Evolutionary conservation across 2,113 vertebrate species (phyloP), one percentile per base, ranked within the genome.

Genomic region (Caretta caretta): DNA sequence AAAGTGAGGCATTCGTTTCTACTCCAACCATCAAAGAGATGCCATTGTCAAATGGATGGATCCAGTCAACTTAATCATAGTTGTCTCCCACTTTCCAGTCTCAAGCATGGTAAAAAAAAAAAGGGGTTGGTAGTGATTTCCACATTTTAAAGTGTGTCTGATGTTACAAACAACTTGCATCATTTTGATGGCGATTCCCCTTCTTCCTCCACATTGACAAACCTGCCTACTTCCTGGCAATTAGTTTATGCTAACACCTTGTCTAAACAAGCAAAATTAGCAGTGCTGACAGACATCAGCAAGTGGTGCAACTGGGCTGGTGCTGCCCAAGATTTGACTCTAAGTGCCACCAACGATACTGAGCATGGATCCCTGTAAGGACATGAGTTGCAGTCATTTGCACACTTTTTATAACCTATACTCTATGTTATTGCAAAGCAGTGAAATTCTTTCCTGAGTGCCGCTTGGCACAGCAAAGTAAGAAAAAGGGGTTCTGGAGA

Each of bases 11-110:
- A 3, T 79, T 76, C 42, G 9, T 16, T 20, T 86, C 42, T 46
- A 29, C 8, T 38, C 19, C 17, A 38, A 38, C 65, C n/a, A 72
- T 72, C 65, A n/a, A 69, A 69, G 8, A 69, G 35, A 42, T 2
- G 3, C 1, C 9, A 20, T 8, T 9, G 53, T n/a, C 29, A 86
- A 87, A 22, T 10, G 38, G 2, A 0, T 69, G n/a, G 11, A 72
- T 48, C 20, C n/a, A 62, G 42, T 69, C 46, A 25, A 59, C 54
- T 20, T 49, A 59, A 25, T 11, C 14, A 10, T 1, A 38, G 38
- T 38, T 2, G 50, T 42, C 27, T 83, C 79, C 57, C 42, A 76
- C 11, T 25, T 54, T 78, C 49, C n/a, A 76, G 57, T 80, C 35
- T 83, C 48, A 83, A 86, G 56, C 10, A 76, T 17, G 35, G 69